Evolutionary conservation across 2,888 invertebrate species (phyloP).

Genomic region (Cyrtodaria siliqua): DNA sequence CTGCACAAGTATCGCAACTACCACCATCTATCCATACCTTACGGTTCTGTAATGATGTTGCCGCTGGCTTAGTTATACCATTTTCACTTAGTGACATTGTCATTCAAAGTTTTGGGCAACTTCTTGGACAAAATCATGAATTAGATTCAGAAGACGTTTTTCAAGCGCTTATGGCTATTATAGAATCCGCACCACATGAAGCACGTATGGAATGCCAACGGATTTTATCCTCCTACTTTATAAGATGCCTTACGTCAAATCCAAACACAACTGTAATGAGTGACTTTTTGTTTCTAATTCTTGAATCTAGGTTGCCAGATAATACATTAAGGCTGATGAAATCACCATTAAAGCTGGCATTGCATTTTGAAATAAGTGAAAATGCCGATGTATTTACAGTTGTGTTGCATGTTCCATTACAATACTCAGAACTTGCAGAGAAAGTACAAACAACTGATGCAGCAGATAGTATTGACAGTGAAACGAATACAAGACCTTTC

Average conservation of each 20-base stretch:
- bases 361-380: conserved; percentile 7
- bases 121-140: not conserved
- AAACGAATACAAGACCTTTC: too few species aligned
- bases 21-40: conserved; percentile 12
- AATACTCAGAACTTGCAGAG: too few species aligned
- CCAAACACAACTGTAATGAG: conserved; percentile 17
- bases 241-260: conserved; percentile 33
- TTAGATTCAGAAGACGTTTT: conserved; percentile 13
- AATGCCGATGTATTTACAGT: too few species aligned
- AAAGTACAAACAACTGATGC: too few species aligned
- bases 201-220: conserved; percentile 1
- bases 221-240: conserved; percentile 29
- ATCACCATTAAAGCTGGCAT: conserved; percentile 8
- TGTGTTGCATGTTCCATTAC: too few species aligned
- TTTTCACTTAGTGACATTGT: not conserved
- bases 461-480: too few species aligned
- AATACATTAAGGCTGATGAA: conserved; percentile 13
- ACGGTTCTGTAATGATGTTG: conserved; percentile 23
- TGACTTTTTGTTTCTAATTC: conserved; percentile 3
- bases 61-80: conserved; percentile 7
- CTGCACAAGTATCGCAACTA: conserved; percentile 7
- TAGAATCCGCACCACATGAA: not conserved
- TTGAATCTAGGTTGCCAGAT: conserved; percentile 12
- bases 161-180: not conserved
- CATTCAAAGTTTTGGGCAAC: not conserved